Base-by-base conservation (phyloP, 2,888 invertebrate genomes). In the Polia nebulosa region DNA sequence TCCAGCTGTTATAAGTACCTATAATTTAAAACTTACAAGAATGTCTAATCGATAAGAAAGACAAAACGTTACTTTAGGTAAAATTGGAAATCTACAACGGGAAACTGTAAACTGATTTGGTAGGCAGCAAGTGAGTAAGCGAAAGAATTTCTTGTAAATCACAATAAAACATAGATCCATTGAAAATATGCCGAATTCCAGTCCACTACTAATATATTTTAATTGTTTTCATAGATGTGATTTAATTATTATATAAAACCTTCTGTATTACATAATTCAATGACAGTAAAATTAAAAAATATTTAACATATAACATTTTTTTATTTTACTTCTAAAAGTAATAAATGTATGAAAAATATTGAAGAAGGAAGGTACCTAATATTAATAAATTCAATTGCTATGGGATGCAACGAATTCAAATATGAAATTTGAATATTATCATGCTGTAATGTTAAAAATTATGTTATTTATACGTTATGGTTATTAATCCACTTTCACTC, bases 401-500 rank as follows among this genome's bases (percentile, higher is more conserved):
- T 51, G 45, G 45, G 47, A 51, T 41, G 32, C 29, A 55, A 59
- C 39, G 17, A 36, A 70, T 77, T 65, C 32, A 58, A 77, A 73
- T 57, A 51, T 57, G 27, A 72, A 52, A 76, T 79, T 72, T 72
- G 29, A 67, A 73, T 77, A 80, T 70, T 64, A 49, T 64, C 53
- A 51, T 52, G 49, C 32, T 64, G 73, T 79, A 61, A 66, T 39
- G 64, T 67, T 57, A 67, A 67, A 72, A 76, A 72, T 13, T 44
- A 70, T 62, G 58, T 72, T 75, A 60, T 60, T 69, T 55, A 69
- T 63, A 47, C 51, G 3, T 60, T 67, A 67, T 52, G 71, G 57
- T 57, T 76, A 78, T 76, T 58, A 70, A 59, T 58, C 52, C 59
- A 81, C 81, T 77, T 70, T 79, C 73, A 70, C 70, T 79, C 36